A percentile compares a stretch with the other conserved stretches of the same genome.
phyloP scores from a whole-genome alignment of 2,888 invertebrate genomes.

The Phytoseiulus persimilis region DNA sequence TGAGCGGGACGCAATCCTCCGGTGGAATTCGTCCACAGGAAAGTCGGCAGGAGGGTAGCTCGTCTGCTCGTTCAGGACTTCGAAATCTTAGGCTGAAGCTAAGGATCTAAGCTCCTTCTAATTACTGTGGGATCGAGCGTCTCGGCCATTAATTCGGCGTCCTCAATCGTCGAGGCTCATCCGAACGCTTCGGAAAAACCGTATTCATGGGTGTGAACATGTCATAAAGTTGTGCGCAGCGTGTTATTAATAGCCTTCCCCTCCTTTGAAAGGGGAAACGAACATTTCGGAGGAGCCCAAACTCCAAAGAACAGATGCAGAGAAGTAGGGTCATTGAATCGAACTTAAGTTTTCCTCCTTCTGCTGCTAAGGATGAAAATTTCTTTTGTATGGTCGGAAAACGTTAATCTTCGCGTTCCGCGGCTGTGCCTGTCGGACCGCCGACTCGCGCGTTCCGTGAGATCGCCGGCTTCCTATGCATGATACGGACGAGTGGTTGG shows the following conservation, averaged over 20 bases:
- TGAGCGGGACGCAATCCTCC: no score
- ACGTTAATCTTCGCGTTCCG: background rate
- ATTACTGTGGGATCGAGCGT: no score
- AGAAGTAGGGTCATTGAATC: background rate
- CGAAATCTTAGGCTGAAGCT: no score
- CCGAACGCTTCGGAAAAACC: background rate
- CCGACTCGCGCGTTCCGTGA: background rate
- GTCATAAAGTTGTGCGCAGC: background rate
- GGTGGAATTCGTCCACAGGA: no score
- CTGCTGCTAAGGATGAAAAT: background rate
- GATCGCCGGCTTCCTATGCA: no score
- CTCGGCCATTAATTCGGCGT: no score
- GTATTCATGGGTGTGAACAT: background rate
- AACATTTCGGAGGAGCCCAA: background rate
- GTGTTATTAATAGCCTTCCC: background rate
- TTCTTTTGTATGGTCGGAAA: background rate
- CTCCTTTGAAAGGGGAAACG: background rate
- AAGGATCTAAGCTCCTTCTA: no score
- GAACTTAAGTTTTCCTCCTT: background rate
- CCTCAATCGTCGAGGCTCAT: no score
- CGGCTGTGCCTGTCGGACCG: background rate
- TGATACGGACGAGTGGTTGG: no score
- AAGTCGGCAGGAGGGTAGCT: no score
- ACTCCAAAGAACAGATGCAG: background rate
- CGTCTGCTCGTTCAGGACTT: no score